phyloP scores from a whole-genome alignment of 35 echinoderm and acorn worm species.

The Holothuria glaberrima region DNA sequence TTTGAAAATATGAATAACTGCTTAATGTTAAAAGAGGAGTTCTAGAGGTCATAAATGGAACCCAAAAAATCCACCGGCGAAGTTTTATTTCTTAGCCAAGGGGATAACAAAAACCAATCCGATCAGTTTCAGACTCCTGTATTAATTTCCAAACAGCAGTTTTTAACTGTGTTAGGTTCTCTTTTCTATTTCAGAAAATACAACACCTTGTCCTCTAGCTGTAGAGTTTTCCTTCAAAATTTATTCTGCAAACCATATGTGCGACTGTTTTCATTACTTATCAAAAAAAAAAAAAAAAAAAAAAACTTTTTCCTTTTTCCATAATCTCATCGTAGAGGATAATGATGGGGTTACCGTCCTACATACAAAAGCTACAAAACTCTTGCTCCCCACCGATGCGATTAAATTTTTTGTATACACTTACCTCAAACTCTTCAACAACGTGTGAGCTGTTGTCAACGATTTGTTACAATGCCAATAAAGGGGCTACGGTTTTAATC shows the following conservation, averaged over 20 bases:
- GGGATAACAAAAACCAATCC: background rate
- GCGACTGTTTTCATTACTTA: background rate
- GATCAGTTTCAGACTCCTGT: background rate
- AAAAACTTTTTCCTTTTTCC: background rate
- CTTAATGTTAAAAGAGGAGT: background rate
- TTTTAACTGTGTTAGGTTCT: background rate
- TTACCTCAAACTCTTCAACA: conserved; percentile 2
- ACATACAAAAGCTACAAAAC: background rate
- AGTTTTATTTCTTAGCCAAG: background rate
- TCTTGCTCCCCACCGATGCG: background rate
- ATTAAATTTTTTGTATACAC: background rate
- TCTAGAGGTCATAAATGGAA: background rate
- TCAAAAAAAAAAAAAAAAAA: no score
- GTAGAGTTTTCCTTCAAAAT: background rate
- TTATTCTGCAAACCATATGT: background rate
- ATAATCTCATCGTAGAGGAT: background rate
- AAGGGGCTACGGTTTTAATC: conserved; percentile 1
- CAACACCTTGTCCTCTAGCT: background rate
- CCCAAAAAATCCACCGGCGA: background rate
- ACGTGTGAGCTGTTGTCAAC: background rate
- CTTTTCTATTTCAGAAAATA: background rate
- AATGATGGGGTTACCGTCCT: background rate
- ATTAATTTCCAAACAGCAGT: background rate
- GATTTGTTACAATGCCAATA: background rate
- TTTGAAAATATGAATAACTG: background rate